Base-by-base conservation (phyloP, 1,140 invertebrate genomes). In the Zaprionus tsacasi region DNA sequence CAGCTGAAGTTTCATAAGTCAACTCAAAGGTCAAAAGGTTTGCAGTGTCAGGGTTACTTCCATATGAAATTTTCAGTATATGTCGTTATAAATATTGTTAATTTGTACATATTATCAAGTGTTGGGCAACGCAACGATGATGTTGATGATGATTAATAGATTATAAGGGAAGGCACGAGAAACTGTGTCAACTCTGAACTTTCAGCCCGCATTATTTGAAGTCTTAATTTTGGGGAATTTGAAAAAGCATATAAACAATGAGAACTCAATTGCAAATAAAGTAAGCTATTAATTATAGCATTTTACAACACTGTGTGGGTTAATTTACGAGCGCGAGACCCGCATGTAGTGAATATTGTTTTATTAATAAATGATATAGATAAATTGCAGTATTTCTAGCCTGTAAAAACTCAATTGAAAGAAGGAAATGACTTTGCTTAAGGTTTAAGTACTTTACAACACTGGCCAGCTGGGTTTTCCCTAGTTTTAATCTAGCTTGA, bases 21-120 rank as follows among this genome's bases (percentile, higher is more conserved):
- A 25, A 33, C 43, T 60, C n/a, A 65, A 60, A 78, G 76, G 71
- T 65, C 69, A 75, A 70, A 33, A 60, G 58, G 58, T 70, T 38
- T 35, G 40, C 40, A 27, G 30, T 30, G 63, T 77, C 75, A 74
- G n/a, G 75, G 75, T 48, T 64, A 75, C 38, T 64, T 36, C 12
- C 40, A 63, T 43, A 36, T n/a, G 48, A 21, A 52, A 50, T 15
- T 25, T 6, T 27, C 38, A 15, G 17, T 30, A 4, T 10, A 58
- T 60, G 8, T 48, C 30, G 54, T 55, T 60, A 72, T 67, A 67
- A 58, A 17, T 50, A 21, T 50, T 43, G 45, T 59, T 67, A 67
- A 72, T 72, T 72, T 72, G 70, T 72, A 7, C 36, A 35, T 40
- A 71, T 71, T 66, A 45, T 65, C 13, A 25, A 27, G 21, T 17